Base-by-base conservation (phyloP, 2,888 invertebrate species). In the Cyrtodaria siliqua region DNA sequence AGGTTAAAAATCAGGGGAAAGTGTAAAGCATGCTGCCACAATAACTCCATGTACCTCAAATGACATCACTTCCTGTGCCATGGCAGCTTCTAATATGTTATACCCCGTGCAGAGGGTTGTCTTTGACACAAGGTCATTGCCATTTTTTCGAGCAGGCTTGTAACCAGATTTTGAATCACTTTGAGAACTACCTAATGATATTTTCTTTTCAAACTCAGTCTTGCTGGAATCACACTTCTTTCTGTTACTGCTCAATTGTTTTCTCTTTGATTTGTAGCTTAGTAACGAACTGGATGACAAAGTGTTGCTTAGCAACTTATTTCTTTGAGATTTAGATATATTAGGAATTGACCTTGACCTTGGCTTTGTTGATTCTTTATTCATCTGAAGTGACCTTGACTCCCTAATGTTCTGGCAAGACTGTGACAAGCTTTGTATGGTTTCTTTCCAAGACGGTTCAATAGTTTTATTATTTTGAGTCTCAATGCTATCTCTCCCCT, bases 261-360 rank as follows among this genome's bases (percentile, higher is more conserved):
- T 33, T 12, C 33, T 33, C 12, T 4, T 8, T 33, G 33, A 33
- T 12, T 33, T 4, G 33, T 33, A 8, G 16, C 44, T 20, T 16
- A 44, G 6, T 16, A 44, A 44, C 9, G 3, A 16, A 44, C 20
- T 44, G 6, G 44, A 44, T 18, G 50, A 62, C 18, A 27, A 38
- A 2, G 38, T 27, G 42, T 57, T 57, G 40, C 24, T 42, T 40
- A 38, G 57, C 42, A 42, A 1, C 6, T 2, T 2, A 40, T 57
- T 42, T 40, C 33, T n/a, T 33, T 27, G 8, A 16, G 14, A 4
- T 53, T 56, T 18, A 33, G 33, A 33, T 18, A 44, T 18, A 53
- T 33, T 23, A 26, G 59, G 18, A 24, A 18, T 60, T 33, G 55
- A 70, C 56, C 57, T 56, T 56, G 55, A 56, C 20, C 27, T 62